Evolutionary conservation across 2,797 vertebrate genomes (phyloP).

Genomic region (Rhinophrynus dorsalis): DNA sequence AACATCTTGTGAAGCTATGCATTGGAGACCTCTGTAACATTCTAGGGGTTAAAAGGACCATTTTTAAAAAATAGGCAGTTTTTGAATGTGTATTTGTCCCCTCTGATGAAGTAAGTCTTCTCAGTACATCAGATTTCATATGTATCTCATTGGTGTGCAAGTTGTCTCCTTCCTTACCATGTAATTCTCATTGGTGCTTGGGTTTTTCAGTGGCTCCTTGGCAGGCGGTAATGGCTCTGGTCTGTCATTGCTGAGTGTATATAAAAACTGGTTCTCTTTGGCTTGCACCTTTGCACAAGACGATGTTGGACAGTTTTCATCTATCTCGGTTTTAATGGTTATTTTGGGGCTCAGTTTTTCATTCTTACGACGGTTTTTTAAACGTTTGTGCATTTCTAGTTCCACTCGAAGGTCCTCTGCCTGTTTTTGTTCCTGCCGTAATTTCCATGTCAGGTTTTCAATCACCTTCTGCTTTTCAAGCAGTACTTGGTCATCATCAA

Average conservation of each 20-base stretch:
- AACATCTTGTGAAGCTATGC: no score
- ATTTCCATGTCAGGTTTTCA: slow-evolving; percentile 50
- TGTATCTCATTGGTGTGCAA: no score
- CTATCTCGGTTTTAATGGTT: slow-evolving; percentile 22
- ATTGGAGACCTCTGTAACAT: no score
- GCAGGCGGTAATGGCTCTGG: background rate
- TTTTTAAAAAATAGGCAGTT: no score
- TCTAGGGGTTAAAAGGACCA: no score
- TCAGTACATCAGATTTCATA: no score
- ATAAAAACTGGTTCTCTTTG: slow-evolving; percentile 22
- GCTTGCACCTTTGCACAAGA: slow-evolving; percentile 10
- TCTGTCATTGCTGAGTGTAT: slow-evolving; percentile 4
- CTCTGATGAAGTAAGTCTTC: no score
- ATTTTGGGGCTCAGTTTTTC: slow-evolving; percentile 32
- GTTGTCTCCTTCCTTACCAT: slow-evolving; percentile 45
- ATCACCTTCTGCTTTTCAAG: slow-evolving; percentile 51
- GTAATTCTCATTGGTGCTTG: slow-evolving; percentile 7
- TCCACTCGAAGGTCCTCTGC: slow-evolving; percentile 72
- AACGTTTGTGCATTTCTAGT: slow-evolving; percentile 77
- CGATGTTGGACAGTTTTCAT: background rate
- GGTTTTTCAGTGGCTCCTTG: slow-evolving; percentile 11
- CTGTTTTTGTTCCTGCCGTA: slow-evolving; percentile 60
- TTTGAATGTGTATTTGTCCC: no score
- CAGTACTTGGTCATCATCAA: slow-evolving; percentile 45
- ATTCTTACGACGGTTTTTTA: slow-evolving; percentile 67